phyloP scores from a whole-genome alignment of 2,113 vertebrate genomes.

The Nyctereutes procyonoides region DNA sequence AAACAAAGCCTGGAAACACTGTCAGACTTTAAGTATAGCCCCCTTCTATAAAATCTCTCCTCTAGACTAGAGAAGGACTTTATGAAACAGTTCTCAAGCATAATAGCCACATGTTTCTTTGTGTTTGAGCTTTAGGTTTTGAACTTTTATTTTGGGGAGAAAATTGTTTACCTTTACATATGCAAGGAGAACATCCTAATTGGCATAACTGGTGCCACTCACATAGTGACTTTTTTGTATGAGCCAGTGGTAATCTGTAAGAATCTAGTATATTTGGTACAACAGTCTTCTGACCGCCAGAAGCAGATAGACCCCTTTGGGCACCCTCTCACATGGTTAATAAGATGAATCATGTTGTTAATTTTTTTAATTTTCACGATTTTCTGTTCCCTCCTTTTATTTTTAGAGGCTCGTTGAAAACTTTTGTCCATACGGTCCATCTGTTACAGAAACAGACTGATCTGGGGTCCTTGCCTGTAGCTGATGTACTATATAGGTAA shows the following conservation, averaged over 20 bases:
- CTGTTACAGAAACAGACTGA: constrained; percentile 98
- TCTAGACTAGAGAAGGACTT: neutral
- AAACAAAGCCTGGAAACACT: neutral
- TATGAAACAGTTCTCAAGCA: neutral
- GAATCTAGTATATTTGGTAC: neutral
- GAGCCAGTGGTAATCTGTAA: neutral
- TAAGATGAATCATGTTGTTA: neutral
- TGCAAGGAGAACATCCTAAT: neutral
- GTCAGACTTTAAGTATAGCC: neutral
- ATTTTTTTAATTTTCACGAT: constrained; percentile 80
- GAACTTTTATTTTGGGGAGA: neutral
- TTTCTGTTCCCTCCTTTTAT: constrained; percentile 76
- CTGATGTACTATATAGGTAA: constrained; percentile 98
- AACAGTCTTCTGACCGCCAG: neutral
- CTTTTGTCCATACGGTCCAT: constrained; percentile 98
- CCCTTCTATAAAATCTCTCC: neutral
- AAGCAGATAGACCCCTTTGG: neutral
- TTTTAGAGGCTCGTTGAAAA: constrained; percentile 97
- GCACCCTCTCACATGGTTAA: neutral
- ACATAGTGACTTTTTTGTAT: neutral
- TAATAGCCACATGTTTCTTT: constrained; percentile 14
- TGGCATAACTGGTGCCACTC: neutral
- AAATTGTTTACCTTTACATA: constrained; percentile 34
- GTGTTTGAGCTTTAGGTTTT: constrained; percentile 6
- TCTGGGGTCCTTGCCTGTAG: constrained; percentile 95